A percentile compares a stretch with the other conserved stretches of the same genome.
Conservation (phyloP, 2,113 vertebrate genomes). For the Ailurus styani region DNA sequence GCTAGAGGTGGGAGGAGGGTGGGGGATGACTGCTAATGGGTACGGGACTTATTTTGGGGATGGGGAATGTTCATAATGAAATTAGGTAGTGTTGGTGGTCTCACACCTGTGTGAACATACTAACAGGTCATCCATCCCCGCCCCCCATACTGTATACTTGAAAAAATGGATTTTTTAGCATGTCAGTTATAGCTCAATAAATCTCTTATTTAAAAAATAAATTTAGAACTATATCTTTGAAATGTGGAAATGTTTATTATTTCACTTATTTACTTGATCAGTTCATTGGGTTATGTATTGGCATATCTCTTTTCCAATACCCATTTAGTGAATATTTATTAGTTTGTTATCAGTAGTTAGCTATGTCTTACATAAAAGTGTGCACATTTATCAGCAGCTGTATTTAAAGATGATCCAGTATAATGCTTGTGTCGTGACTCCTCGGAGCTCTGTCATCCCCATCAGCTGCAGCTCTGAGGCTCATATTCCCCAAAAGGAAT, state of each 20-base stretch:
- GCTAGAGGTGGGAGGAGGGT: rapidly evolving
- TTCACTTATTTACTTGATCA: neutral
- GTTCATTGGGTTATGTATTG: neutral
- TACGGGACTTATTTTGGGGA: rapidly evolving
- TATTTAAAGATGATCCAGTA: neutral
- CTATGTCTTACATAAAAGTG: neutral
- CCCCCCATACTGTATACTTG: neutral
- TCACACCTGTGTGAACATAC: too few species aligned
- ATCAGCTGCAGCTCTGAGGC: neutral
- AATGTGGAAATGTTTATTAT: neutral
- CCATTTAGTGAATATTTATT: neutral
- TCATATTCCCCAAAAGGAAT: neutral
- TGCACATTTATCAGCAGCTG: neutral
- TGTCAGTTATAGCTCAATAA: neutral
- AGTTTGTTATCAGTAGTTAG: neutral
- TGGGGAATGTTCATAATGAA: neutral
- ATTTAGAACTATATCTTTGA: neutral
- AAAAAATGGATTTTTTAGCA: neutral
- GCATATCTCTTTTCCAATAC: neutral
- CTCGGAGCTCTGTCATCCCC: neutral
- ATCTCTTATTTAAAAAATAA: neutral
- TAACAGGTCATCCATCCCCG: neutral
- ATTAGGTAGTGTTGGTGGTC: neutral
- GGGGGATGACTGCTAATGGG: neutral
- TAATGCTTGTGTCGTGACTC: neutral